Conservation (phyloP, 1,140 invertebrate genomes). For the Drosophila kurseongensis region DNA sequence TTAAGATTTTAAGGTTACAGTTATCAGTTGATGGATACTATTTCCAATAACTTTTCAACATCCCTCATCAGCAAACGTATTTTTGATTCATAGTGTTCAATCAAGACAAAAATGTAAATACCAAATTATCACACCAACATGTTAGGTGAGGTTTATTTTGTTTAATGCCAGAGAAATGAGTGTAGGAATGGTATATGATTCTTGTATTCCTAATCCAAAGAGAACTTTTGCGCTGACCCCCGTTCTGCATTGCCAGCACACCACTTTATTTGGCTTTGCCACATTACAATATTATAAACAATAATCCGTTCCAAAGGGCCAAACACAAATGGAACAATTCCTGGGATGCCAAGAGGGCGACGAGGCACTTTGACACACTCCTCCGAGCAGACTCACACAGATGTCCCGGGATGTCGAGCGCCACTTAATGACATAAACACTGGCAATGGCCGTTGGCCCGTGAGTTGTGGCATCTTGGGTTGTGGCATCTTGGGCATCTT, state of each 20-base stretch:
- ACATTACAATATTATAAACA: slow-evolving; percentile 61
- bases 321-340: slow-evolving; percentile 48
- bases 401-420: slow-evolving; percentile 34
- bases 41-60: no score
- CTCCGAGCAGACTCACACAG: slow-evolving; percentile 8
- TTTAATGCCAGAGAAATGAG: no score
- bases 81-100: no score
- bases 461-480: slow-evolving; percentile 25
- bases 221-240: slow-evolving; percentile 11
- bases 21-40: no score
- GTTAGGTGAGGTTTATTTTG: no score
- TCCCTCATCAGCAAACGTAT: no score
- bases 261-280: slow-evolving; percentile 38
- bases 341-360: slow-evolving; percentile 14
- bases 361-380: slow-evolving; percentile 20
- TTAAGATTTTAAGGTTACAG: neutral
- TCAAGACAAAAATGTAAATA: no score
- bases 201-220: no score
- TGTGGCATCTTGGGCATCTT: slow-evolving; percentile 5
- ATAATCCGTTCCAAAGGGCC: slow-evolving; percentile 38
- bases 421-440: slow-evolving; percentile 74
- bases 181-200: no score
- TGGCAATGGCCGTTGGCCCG: slow-evolving; percentile 16
- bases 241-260: slow-evolving; percentile 3
- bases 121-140: no score